Percentiles rank a stretch among this genome's conserved stretches.
Conservation (phyloP, 2,113 vertebrate species). For the Tyto alba region DNA sequence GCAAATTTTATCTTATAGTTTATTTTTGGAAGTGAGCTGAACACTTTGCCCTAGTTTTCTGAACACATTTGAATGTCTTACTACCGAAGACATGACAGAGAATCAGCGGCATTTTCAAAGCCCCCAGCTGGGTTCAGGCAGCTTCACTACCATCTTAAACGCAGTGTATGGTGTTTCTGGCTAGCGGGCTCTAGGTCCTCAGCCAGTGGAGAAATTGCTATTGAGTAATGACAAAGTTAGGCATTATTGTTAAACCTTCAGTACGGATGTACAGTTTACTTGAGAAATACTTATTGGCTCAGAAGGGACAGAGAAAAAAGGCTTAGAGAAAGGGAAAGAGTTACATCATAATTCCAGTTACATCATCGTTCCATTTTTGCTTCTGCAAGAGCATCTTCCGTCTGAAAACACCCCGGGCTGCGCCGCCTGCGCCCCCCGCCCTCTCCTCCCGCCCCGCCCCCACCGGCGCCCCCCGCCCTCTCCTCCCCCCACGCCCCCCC, state of each 20-base stretch:
- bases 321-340: accelerated
- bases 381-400: too few relatives aligned
- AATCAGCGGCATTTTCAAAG: background rate
- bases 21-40: background rate
- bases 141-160: background rate
- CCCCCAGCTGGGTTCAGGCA: background rate
- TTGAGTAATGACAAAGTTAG: background rate
- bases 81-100: background rate
- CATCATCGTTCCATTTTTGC: too few relatives aligned
- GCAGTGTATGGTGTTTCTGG: background rate
- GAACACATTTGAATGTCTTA: background rate
- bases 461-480: too few relatives aligned
- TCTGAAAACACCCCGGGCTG: accelerated
- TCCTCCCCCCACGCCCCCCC: too few relatives aligned
- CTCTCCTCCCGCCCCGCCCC: too few relatives aligned
- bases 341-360: too few relatives aligned
- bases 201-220: background rate
- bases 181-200: background rate
- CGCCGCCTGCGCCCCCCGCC: too few relatives aligned
- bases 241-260: background rate
- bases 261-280: background rate
- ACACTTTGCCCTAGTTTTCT: background rate
- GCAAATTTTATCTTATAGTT: background rate
- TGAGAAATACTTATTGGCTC: background rate
- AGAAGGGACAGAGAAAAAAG: accelerated